phyloP scores from a whole-genome alignment of 1,140 invertebrate species.

The Apis laboriosa region DNA sequence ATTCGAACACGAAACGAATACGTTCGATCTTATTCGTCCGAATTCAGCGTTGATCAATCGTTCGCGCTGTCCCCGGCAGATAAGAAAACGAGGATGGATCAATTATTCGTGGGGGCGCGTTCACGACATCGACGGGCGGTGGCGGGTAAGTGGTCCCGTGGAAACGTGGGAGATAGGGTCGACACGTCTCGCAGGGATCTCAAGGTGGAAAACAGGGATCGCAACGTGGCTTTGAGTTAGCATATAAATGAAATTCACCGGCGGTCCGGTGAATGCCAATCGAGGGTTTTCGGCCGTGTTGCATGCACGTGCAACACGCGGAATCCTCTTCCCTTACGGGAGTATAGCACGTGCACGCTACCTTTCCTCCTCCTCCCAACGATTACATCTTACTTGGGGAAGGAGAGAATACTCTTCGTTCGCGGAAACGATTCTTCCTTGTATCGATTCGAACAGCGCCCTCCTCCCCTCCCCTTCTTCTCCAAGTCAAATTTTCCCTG shows the following conservation, averaged over 20 bases:
- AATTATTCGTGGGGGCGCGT: constrained; percentile 11
- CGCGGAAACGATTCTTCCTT: background rate
- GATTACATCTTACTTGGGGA: constrained; percentile 7
- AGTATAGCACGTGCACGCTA: background rate
- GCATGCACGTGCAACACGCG: constrained; percentile 25
- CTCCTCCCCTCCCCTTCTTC: too few relatives aligned
- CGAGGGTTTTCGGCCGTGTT: constrained; percentile 13
- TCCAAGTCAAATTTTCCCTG: background rate
- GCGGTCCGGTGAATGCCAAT: constrained; percentile 62
- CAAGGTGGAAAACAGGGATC: constrained; percentile 58
- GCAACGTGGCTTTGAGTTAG: constrained; percentile 59
- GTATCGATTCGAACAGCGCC: background rate
- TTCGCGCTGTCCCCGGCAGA: background rate
- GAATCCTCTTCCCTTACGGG: constrained; percentile 1
- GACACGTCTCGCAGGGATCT: constrained; percentile 63
- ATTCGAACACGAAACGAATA: too few relatives aligned
- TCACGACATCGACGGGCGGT: background rate
- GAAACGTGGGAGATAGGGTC: constrained; percentile 16
- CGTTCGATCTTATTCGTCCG: too few relatives aligned
- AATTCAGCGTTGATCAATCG: background rate
- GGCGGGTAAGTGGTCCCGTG: constrained; percentile 21
- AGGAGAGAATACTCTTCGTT: background rate
- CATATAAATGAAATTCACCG: constrained; percentile 67
- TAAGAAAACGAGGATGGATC: constrained; percentile 19
- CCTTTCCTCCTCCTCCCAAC: constrained; percentile 2